Evolutionary conservation across 2,797 vertebrate species (phyloP).

Genomic region (Meriones psammophilus): DNA sequence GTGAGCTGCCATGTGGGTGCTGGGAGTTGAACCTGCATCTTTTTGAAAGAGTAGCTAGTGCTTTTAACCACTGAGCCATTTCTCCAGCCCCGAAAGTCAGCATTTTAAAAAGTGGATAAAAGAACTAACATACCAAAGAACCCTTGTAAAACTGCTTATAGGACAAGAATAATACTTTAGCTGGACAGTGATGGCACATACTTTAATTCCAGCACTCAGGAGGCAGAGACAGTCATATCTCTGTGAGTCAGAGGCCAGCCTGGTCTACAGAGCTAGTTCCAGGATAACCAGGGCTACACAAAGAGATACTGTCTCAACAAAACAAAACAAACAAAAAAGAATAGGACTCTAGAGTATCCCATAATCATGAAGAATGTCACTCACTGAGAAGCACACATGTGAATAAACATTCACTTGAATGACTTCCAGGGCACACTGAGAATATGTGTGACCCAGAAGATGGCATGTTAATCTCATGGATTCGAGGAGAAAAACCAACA

Average conservation of each 20-base stretch:
- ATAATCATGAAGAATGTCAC: background rate
- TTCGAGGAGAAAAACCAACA: background rate
- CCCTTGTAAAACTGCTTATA: background rate
- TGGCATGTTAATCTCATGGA: background rate
- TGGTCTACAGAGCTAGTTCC: background rate
- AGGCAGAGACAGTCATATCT: background rate
- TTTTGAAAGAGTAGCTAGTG: background rate
- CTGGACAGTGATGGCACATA: background rate
- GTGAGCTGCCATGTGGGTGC: background rate
- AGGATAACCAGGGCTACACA: background rate
- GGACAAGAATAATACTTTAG: background rate
- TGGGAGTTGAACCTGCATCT: background rate
- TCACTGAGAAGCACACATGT: background rate
- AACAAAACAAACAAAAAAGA: background rate
- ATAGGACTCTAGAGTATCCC: background rate
- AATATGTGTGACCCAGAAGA: background rate
- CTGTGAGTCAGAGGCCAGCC: background rate
- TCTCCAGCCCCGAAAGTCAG: background rate
- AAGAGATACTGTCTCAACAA: background rate
- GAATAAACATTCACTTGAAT: background rate
- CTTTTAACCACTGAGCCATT: background rate
- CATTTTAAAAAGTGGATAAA: background rate
- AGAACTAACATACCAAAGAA: background rate
- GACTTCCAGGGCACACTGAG: background rate
- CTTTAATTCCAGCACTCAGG: background rate